Conservation (phyloP, 2,797 vertebrate species). For the Eupleurogrammus muticus region DNA sequence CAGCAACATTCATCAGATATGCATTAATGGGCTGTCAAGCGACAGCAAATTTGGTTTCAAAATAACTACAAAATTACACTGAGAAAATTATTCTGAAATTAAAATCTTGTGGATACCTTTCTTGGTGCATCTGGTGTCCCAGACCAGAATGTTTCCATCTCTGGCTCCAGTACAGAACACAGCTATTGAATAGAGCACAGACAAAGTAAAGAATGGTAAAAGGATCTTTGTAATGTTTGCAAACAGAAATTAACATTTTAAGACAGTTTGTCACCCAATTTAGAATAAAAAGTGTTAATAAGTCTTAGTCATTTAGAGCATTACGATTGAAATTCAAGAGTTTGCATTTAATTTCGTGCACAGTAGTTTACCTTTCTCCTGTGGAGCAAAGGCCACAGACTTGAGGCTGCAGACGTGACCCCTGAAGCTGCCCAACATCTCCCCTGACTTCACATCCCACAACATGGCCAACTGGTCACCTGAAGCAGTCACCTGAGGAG, state of each 20-base stretch:
- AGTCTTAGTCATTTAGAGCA: too few relatives aligned
- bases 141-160: constrained; percentile 98
- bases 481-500: constrained; percentile 92
- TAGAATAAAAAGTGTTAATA: too few relatives aligned
- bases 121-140: constrained; percentile 97
- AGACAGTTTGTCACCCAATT: too few relatives aligned
- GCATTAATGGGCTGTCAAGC: too few relatives aligned
- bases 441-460: constrained; percentile 92
- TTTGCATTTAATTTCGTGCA: too few relatives aligned
- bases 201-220: not conserved
- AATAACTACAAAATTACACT: not conserved
- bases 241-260: not conserved
- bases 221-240: not conserved
- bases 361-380: constrained; percentile 89
- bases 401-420: constrained; percentile 98
- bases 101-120: constrained; percentile 85
- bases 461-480: constrained; percentile 96
- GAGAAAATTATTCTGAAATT: not conserved
- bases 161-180: constrained; percentile 96
- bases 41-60: too few relatives aligned
- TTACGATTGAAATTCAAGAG: too few relatives aligned
- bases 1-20: too few relatives aligned
- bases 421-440: constrained; percentile 92
- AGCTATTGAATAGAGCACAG: constrained; percentile 77
- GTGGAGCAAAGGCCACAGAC: constrained; percentile 91